Conservation (phyloP, 1,140 invertebrate genomes). For the Drosophila kurseongensis region DNA sequence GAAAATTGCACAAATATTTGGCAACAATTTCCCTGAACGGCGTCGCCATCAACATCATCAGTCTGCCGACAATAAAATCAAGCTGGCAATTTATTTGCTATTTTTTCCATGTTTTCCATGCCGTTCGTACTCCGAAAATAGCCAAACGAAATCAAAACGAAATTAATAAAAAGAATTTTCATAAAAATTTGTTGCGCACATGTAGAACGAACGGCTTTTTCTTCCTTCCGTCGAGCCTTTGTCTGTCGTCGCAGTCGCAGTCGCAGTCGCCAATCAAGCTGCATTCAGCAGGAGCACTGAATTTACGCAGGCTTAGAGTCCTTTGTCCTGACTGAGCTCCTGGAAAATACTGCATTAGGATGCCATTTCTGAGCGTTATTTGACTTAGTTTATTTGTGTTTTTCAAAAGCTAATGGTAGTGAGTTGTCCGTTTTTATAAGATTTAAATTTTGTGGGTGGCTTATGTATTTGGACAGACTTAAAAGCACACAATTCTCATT, state of each 20-base stretch:
- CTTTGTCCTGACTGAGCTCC: slow-evolving; percentile 14
- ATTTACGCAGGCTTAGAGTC: background rate
- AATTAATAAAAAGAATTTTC: slow-evolving; percentile 55
- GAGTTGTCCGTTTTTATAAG: background rate
- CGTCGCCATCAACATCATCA: slow-evolving; percentile 42
- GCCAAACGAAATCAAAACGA: slow-evolving; percentile 43
- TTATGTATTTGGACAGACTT: background rate
- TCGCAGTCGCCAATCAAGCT: slow-evolving; percentile 29
- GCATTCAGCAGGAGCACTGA: slow-evolving; percentile 20
- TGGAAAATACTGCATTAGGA: background rate
- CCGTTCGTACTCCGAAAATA: background rate
- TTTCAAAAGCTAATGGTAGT: background rate
- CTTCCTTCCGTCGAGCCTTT: background rate
- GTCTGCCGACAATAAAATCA: slow-evolving; percentile 48
- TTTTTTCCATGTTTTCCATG: slow-evolving; percentile 29
- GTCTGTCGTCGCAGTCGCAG: slow-evolving; percentile 12
- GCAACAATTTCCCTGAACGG: slow-evolving; percentile 40
- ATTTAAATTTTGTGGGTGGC: background rate
- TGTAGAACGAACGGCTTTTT: slow-evolving; percentile 5
- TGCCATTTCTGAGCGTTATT: background rate
- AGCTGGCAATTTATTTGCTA: slow-evolving; percentile 51
- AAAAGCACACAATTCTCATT: too few species aligned
- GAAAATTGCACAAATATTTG: slow-evolving; percentile 51
- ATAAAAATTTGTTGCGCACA: slow-evolving; percentile 30
- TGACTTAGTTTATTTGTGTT: background rate